A percentile compares a stretch with the other conserved stretches of the same genome.
Conservation (phyloP, 2,797 vertebrate species). For the Anguilla marmorata region DNA sequence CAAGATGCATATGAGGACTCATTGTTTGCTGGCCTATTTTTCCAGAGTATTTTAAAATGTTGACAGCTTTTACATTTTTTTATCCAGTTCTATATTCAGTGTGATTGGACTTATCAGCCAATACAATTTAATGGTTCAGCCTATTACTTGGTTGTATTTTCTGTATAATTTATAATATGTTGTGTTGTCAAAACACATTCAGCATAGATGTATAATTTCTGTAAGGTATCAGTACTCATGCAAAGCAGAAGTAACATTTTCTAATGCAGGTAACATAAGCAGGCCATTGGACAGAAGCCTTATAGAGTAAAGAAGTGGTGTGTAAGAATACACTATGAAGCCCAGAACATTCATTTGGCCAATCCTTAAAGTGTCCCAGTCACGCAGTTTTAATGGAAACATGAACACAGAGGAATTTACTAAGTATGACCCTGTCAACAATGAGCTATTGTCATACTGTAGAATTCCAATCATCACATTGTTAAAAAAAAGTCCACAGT, state of each 20-base stretch:
- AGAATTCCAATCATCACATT: constrained; percentile 8
- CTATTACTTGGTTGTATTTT: background rate
- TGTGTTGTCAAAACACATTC: background rate
- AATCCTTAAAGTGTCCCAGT: background rate
- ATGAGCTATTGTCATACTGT: background rate
- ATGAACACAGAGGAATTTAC: background rate
- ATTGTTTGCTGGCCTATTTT: background rate
- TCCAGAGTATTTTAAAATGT: background rate
- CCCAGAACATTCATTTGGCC: background rate
- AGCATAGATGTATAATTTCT: background rate
- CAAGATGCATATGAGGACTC: background rate
- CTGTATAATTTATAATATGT: background rate
- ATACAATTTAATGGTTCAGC: background rate
- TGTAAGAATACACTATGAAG: background rate
- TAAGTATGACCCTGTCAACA: background rate
- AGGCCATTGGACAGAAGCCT: background rate
- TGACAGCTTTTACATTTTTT: background rate
- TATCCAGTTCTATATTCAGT: background rate
- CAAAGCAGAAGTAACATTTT: background rate
- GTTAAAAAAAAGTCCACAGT: background rate
- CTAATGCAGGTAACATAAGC: background rate
- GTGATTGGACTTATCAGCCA: background rate
- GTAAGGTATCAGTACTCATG: background rate
- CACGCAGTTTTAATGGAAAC: background rate
- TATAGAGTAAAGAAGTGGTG: background rate